A percentile compares a stretch with the other conserved stretches of the same genome.
Conservation (phyloP, 1,140 invertebrate species). For the Apolygus lucorum region DNA sequence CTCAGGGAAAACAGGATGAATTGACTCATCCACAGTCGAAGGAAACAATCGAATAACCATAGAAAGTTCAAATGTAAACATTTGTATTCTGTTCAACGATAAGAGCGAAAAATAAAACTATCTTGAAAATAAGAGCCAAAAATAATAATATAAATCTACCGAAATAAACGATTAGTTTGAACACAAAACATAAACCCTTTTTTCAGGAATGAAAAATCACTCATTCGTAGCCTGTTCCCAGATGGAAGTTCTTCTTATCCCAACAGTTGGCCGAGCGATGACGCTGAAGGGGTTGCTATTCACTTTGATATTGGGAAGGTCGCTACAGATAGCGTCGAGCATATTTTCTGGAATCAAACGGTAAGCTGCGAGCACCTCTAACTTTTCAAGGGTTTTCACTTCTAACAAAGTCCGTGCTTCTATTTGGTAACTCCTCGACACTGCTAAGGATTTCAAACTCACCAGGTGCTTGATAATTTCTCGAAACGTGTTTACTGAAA, state of each 20-base stretch:
- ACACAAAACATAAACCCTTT: too few relatives aligned
- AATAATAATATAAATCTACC: too few relatives aligned
- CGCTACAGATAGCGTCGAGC: constrained; percentile 47
- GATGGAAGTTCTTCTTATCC: constrained; percentile 71
- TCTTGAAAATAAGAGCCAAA: too few relatives aligned
- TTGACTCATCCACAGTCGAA: too few relatives aligned
- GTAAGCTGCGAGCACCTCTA: constrained; percentile 20
- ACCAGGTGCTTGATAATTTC: constrained; percentile 50
- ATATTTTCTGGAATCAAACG: constrained; percentile 25
- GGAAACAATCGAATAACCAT: too few relatives aligned
- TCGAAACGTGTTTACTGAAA: constrained; percentile 51
- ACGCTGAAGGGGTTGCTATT: constrained; percentile 67
- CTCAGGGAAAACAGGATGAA: too few relatives aligned
- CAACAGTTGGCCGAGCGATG: constrained; percentile 79
- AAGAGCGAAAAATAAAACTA: too few relatives aligned
- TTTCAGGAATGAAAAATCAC: too few relatives aligned
- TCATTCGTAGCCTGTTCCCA: constrained; percentile 48
- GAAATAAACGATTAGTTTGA: too few relatives aligned
- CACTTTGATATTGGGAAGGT: constrained; percentile 48
- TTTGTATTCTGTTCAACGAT: too few relatives aligned
- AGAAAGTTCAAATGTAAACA: too few relatives aligned
- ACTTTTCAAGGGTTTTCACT: constrained; percentile 43
- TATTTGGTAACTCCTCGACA: constrained; percentile 77
- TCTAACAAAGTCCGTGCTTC: constrained; percentile 44
- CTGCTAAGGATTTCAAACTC: constrained; percentile 67